These are phyloP conservation scores for Semaprochilodus insignis DNA, from an alignment of 2,797 vertebrate genomes.

Conservation along the genomic window DNA sequence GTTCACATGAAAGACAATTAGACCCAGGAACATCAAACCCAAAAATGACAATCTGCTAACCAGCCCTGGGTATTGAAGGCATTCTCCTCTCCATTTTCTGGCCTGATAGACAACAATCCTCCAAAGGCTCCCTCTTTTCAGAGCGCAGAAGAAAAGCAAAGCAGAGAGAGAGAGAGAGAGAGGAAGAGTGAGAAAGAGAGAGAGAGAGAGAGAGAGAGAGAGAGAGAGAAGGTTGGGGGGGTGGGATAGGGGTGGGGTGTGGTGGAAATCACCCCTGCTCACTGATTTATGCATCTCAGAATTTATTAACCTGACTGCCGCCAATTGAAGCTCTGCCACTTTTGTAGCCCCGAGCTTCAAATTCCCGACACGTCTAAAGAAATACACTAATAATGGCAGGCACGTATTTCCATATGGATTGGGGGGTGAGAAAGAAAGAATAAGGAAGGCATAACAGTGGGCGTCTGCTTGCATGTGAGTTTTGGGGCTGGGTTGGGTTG, in stretches of 20 bases:
- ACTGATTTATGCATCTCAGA: slow-evolving; percentile 83
- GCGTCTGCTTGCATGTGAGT: slow-evolving; percentile 17
- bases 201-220: not conserved
- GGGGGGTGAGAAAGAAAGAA: slow-evolving; percentile 38
- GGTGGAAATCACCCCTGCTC: slow-evolving; percentile 69
- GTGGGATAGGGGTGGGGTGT: not conserved
- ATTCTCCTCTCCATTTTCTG: slow-evolving; percentile 81
- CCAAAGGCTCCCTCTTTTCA: slow-evolving; percentile 73
- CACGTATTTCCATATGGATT: slow-evolving; percentile 67
- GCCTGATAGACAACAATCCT: slow-evolving; percentile 85
- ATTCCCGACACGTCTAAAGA: slow-evolving; percentile 79
- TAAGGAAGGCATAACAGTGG: slow-evolving; percentile 61
- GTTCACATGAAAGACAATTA: slow-evolving; percentile 96
- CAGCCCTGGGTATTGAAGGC: slow-evolving; percentile 80
- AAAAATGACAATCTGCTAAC: slow-evolving; percentile 90
- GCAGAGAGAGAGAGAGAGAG: slow-evolving; percentile 36
- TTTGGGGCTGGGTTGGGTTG: too few relatives aligned
- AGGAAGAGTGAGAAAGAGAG: not conserved
- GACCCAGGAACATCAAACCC: slow-evolving; percentile 89
- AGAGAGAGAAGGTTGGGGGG: not conserved
- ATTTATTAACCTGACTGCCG: slow-evolving; percentile 83
- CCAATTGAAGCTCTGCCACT: slow-evolving; percentile 73
- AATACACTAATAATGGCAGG: slow-evolving; percentile 72
- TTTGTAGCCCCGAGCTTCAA: slow-evolving; percentile 73
- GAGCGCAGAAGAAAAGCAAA: slow-evolving; percentile 59